Evolutionary conservation across 2,888 invertebrate genomes (phyloP), one percentile per base, ranked within the genome.

Genomic region (Xestia xanthographa): DNA sequence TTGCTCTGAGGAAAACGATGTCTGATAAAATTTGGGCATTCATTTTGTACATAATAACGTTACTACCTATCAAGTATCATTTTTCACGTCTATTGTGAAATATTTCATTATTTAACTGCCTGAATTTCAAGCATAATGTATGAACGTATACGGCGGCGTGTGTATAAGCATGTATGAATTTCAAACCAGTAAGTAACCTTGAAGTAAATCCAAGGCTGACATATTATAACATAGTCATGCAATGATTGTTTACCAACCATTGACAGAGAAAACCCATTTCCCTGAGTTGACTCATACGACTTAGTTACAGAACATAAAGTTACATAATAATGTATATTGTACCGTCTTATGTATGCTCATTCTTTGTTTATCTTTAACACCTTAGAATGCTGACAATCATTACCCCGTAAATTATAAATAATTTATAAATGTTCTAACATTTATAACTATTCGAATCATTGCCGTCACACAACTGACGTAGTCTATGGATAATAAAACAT

Each of bases 231-330:
- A 41, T 50, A n/a, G 41, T 82, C 78, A 67, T 67, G 45, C 26
- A 63, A 82, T 62, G 0, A 62, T 17, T 50, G 45, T 82, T 60
- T 53, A 83, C 66, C 34, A 65, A 60, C 17, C 41, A 60, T 58
- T 73, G 68, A 74, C 70, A 65, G 65, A 70, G 71, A 68, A 74
- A 79, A 75, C 12, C 45, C 66, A 75, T 83, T 80, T 83, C 48
- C 77, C 68, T 22, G 26, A 53, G 56, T 45, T 74, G 77, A 80
- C 70, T 84, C 71, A 80, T 62, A 50, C 14, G 14, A 43, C 20
- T 67, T 67, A 48, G 17, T 34, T 80, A 38, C 45, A 67, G 12
- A 22, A 53, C 11, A 70, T 65, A 29, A 34, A 20, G 50, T 67
- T 74, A 70, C 38, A 77, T 65, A 77, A 72, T 71, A 38, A 43